phyloP scores from a whole-genome alignment of 2,113 vertebrate genomes.

The Pelmatolapia mariae region DNA sequence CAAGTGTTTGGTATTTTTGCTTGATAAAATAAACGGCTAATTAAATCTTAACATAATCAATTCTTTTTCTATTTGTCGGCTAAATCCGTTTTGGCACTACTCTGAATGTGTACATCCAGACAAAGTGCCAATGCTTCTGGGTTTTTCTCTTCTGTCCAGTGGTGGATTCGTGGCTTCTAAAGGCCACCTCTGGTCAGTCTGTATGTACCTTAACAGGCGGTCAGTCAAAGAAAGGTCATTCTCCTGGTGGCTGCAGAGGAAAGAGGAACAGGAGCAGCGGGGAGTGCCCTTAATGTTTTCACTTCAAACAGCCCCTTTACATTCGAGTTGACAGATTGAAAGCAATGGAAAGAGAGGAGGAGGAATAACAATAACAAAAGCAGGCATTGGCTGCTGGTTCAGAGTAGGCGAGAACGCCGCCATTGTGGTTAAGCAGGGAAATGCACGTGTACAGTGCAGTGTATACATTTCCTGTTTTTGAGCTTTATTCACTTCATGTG shows the following conservation, averaged over 20 bases:
- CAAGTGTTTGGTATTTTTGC: background rate
- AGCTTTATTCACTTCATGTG: background rate
- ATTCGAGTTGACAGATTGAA: slow-evolving; percentile 14
- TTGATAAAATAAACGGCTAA: background rate
- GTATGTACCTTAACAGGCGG: slow-evolving; percentile 42
- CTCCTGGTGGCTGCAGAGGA: slow-evolving; percentile 23
- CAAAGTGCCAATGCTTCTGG: background rate
- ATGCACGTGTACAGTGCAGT: background rate
- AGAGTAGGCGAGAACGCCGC: background rate
- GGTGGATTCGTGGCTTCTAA: background rate
- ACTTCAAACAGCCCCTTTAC: slow-evolving; percentile 53
- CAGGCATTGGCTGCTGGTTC: background rate
- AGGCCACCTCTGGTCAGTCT: slow-evolving; percentile 33
- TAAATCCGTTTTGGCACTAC: background rate
- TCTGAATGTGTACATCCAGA: background rate
- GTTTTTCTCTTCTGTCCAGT: background rate
- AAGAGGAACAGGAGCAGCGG: background rate
- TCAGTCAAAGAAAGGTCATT: slow-evolving; percentile 70
- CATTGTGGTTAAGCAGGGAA: background rate
- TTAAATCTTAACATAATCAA: background rate
- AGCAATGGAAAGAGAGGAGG: background rate
- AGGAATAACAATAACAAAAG: slow-evolving; percentile 23
- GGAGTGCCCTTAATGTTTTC: slow-evolving; percentile 60
- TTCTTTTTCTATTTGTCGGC: background rate
- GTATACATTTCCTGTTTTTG: background rate